These are phyloP conservation scores for Rhyacichthys aspro DNA, from an alignment of 2,797 vertebrate species.

Conservation along the genomic window DNA sequence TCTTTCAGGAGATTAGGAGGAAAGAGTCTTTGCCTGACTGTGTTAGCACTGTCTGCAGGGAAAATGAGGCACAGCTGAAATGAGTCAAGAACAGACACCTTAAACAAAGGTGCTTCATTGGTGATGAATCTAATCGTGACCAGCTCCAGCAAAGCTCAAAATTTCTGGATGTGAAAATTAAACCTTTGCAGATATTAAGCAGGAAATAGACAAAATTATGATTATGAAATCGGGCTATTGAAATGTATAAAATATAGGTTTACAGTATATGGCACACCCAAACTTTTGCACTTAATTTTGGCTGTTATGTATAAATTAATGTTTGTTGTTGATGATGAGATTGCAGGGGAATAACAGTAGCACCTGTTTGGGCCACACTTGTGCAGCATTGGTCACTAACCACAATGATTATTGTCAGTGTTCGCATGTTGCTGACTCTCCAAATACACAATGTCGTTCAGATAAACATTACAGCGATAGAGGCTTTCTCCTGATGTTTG, in stretches of 20 bases:
- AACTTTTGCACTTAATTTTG: too few species aligned
- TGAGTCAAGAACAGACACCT: conserved; percentile 31
- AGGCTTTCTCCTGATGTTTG: conserved; percentile 62
- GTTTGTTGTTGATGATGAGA: too few species aligned
- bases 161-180: conserved; percentile 1
- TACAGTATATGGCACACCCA: too few species aligned
- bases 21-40: conserved; percentile 36
- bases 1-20: conserved; percentile 64
- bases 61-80: conserved; percentile 40
- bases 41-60: conserved; percentile 30
- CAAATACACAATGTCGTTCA: conserved; percentile 31
- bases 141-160: neutral
- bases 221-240: neutral
- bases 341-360: too few species aligned
- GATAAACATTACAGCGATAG: conserved; percentile 71
- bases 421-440: conserved; percentile 60
- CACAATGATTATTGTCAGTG: conserved; percentile 31
- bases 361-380: conserved; percentile 9
- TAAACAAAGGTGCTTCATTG: conserved; percentile 39
- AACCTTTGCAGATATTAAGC: conserved; percentile 2
- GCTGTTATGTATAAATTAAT: too few species aligned
- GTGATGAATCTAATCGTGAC: conserved; percentile 32
- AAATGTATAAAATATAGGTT: too few species aligned
- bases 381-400: conserved; percentile 23
- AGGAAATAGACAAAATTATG: neutral